Base-by-base conservation (phyloP, 1,140 invertebrate species). In the Matsumurasca onukii region DNA sequence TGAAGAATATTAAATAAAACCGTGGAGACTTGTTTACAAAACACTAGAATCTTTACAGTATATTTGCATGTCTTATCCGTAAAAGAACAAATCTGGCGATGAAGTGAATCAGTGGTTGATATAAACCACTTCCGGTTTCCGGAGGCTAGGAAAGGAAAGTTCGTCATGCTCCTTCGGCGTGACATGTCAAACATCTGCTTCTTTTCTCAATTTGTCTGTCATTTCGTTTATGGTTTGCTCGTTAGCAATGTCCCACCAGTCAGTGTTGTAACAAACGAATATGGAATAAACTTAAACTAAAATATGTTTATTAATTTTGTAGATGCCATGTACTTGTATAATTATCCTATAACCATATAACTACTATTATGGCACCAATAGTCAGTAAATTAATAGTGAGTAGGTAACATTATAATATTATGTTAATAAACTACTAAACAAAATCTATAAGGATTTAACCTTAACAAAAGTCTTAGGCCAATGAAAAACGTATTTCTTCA, bases 101-200 rank as follows among this genome's bases (percentile, higher is more conserved):
- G n/a, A 45, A 45, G 9, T 9, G n/a, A 45, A 45, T 9, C 49
- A 20, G n/a, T 20, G n/a, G 49, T 3, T 51, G 3, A 51, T 51
- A 51, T 51, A 20, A 3, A 51, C 49, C 49, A 51, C 49, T 51
- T 51, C 49, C 49, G 49, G 5, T 51, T 51, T 51, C 39, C 49
- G 49, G n/a, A 51, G 24, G 24, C n/a, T 20, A 17, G 49, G 17
- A 20, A 51, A 22, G 49, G 49, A 51, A 51, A 51, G 49, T 51
- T 3, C 3, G 49, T 51, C 49, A 51, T 51, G 49, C 49, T 51
- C 24, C 17, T 17, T 3, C n/a, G 5, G 17, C 49, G 49, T 51
- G 49, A 51, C n/a, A n/a, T n/a, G n/a, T n/a, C n/a, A n/a, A n/a
- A n/a, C n/a, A n/a, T n/a, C 49, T 51, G 49, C 49, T 51, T 51